Conservation (phyloP, 2,113 vertebrate genomes). For the Dasypus novemcinctus region DNA sequence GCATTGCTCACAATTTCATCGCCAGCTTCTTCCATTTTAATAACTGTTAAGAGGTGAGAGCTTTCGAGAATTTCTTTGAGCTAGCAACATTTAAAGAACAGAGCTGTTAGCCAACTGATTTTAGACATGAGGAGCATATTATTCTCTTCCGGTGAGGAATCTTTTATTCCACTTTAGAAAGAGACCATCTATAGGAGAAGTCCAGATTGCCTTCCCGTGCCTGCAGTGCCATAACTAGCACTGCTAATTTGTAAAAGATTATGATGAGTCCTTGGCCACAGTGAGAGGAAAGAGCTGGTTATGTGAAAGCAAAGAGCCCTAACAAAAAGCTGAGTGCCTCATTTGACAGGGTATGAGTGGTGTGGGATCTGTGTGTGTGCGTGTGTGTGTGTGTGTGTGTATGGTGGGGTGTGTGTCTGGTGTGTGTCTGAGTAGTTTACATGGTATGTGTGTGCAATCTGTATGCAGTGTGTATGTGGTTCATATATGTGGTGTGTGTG, state of each 20-base stretch:
- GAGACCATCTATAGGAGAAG: neutral
- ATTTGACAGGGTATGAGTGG: neutral
- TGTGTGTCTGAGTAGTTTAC: no score
- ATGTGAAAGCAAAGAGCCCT: no score
- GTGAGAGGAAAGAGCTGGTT: neutral
- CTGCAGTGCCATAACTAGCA: fast-evolving
- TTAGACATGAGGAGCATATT: neutral
- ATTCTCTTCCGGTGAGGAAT: neutral
- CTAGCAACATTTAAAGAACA: conserved; percentile 70
- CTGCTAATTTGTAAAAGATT: neutral
- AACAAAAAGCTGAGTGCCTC: neutral
- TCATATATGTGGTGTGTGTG: no score
- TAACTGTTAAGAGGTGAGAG: conserved; percentile 86
- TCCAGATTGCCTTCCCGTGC: neutral
- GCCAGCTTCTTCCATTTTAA: conserved; percentile 88
- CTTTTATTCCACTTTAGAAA: neutral
- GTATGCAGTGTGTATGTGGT: no score
- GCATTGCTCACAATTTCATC: conserved; percentile 89
- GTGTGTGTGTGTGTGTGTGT: no score
- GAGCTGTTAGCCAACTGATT: conserved; percentile 7
- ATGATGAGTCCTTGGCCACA: neutral
- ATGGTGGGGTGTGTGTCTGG: neutral
- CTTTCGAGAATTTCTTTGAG: conserved; percentile 88
- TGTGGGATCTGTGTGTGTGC: no score
- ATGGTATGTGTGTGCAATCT: no score